Evolutionary conservation across 2,797 vertebrate genomes (phyloP).

Genomic region (Hydrophis major): DNA sequence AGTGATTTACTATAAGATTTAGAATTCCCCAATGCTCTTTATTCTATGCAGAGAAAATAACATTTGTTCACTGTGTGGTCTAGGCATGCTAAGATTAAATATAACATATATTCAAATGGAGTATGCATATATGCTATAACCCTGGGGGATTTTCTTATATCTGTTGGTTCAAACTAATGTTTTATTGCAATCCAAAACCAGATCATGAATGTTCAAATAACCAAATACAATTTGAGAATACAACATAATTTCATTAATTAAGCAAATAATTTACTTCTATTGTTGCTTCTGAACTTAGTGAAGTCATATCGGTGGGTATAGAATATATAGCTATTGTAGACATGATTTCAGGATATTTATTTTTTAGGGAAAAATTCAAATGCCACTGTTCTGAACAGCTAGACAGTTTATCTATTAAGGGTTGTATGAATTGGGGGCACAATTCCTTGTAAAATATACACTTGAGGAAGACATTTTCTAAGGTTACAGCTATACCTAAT

Average conservation of each 20-base stretch:
- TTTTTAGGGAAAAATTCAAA: background rate
- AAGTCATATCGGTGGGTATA: background rate
- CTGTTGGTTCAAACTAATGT: background rate
- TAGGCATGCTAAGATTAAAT: conserved; percentile 36
- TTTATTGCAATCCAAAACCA: background rate
- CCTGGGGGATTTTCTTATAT: background rate
- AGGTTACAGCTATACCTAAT: background rate
- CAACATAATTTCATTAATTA: background rate
- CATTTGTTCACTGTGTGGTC: conserved; percentile 36
- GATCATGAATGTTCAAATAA: background rate
- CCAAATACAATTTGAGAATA: background rate
- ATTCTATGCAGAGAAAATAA: conserved; percentile 46
- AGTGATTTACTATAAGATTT: conserved; percentile 33
- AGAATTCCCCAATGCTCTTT: conserved; percentile 37
- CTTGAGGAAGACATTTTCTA: background rate
- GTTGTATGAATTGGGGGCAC: background rate
- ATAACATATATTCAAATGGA: conserved; percentile 28
- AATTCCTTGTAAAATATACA: background rate
- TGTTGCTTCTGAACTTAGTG: background rate
- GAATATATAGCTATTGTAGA: background rate
- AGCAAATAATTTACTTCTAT: background rate
- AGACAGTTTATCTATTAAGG: background rate
- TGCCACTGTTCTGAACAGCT: background rate
- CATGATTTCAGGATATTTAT: background rate
- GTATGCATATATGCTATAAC: background rate